Evolutionary conservation across 2,113 vertebrate genomes (phyloP).

Genomic region (Rousettus leschenaultii): DNA sequence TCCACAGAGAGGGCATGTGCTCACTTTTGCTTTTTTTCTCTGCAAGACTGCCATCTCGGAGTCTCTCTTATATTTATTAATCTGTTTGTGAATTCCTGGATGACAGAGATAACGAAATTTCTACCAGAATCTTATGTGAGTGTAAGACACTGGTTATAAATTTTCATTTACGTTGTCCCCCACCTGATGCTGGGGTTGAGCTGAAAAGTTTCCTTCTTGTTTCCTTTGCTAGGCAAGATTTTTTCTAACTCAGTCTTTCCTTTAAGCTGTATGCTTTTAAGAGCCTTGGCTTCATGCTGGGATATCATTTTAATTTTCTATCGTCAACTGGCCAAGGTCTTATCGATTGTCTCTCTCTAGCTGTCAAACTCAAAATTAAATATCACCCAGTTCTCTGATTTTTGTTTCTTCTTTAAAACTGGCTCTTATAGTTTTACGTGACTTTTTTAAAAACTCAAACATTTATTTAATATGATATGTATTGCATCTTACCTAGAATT

Average conservation of each 20-base stretch:
- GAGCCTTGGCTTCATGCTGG: not conserved
- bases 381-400: not conserved
- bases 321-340: not conserved
- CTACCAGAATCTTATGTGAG: not conserved
- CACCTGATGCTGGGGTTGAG: not conserved
- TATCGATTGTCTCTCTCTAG: not conserved
- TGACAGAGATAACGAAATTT: not conserved
- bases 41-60: not conserved
- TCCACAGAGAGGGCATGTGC: not conserved
- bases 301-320: not conserved
- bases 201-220: not conserved
- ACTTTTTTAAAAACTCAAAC: not conserved
- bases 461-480: not conserved
- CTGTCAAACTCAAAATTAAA: not conserved
- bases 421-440: not conserved
- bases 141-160: not conserved
- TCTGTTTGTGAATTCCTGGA: not conserved
- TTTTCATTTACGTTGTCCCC: not conserved
- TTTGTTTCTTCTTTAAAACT: not conserved
- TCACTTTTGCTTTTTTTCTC: not conserved
- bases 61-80: not conserved
- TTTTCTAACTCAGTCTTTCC: not conserved
- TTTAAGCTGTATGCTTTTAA: not conserved
- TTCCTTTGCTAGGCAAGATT: not conserved
- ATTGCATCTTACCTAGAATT: not conserved